Base-by-base conservation (phyloP, 2,888 invertebrate genomes). In the Catocala fraxini region DNA sequence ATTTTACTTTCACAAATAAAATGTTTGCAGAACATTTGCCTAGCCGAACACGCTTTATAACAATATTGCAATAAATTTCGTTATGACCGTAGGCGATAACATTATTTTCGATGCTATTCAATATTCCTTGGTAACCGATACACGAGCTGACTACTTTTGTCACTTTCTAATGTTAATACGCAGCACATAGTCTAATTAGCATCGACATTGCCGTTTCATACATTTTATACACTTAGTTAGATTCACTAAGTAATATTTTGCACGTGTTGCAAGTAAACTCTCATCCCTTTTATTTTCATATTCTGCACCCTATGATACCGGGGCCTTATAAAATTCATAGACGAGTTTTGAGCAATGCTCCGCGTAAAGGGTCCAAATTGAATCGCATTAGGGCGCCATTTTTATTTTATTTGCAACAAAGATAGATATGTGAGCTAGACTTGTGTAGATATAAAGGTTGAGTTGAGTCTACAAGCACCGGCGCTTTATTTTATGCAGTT, bases 1-100 rank as follows among this genome's bases (percentile, higher is more conserved):
- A 81, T 82, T 88, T 89, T 87, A 87, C 89, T 85, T 81, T 74
- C 72, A 65, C 74, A 79, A 84, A 80, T 83, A 79, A 83, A 84
- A 77, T 73, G 75, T 75, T 72, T 75, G 72, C 52, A 59, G 43
- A 72, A 69, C 59, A 65, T 70, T 59, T 47, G 51, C 60, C 56
- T 64, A 70, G 59, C 48, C 45, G 34, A 60, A 57, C 65, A 73
- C 70, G 42, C 39, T 59, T 56, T 59, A 25, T 69, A 58, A 48
- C 41, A 58, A 66, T 56, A 63, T 56, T 53, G 59, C 47, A 59
- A 57, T 63, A 66, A 49, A 60, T 54, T 58, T 25, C 12, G 25
- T 41, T 48, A 56, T 47, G 25, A 39, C 43, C 12, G 5, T 9
- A 53, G 11, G 35, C 9, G 51, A 47, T 52, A 2, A 13, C 39